These are phyloP conservation scores for Villa cingulata DNA, from an alignment of 2,888 invertebrate genomes.

Conservation along the genomic window DNA sequence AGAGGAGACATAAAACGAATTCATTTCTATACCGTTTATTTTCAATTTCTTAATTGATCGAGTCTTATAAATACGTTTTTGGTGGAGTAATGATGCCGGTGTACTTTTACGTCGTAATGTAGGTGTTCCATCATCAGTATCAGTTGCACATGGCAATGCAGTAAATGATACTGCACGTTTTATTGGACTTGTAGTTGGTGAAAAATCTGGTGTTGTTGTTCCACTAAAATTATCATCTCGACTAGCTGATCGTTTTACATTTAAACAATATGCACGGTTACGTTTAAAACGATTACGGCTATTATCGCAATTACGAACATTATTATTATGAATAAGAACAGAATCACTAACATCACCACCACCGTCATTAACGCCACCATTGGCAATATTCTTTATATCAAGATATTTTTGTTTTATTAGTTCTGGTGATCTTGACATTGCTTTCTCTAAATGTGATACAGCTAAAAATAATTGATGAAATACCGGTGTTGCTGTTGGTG, in stretches of 20 bases:
- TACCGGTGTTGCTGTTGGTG: slow-evolving; percentile 39
- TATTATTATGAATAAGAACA: too few relatives aligned
- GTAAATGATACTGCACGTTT: slow-evolving; percentile 3
- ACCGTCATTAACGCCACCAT: slow-evolving; percentile 13
- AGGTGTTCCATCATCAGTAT: not conserved
- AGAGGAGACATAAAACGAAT: too few relatives aligned
- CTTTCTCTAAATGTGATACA: slow-evolving; percentile 31
- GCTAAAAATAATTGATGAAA: slow-evolving; percentile 39
- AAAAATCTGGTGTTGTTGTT: slow-evolving; percentile 9
- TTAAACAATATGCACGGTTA: too few relatives aligned
- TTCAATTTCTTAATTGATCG: not conserved
- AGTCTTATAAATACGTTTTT: not conserved
- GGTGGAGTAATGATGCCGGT: not conserved
- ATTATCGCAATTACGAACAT: too few relatives aligned
- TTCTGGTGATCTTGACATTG: slow-evolving; percentile 22
- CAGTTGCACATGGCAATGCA: not conserved
- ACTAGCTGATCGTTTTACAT: slow-evolving; percentile 8
- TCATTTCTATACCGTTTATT: too few relatives aligned
- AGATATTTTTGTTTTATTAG: slow-evolving; percentile 17
- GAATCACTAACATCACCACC: too few relatives aligned
- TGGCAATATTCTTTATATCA: too few relatives aligned
- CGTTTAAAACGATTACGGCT: too few relatives aligned
- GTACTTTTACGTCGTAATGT: not conserved
- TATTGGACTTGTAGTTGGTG: not conserved
- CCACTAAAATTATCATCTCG: slow-evolving; percentile 11